phyloP scores from a whole-genome alignment of 2,113 vertebrate species.

The Malurus elegans region DNA sequence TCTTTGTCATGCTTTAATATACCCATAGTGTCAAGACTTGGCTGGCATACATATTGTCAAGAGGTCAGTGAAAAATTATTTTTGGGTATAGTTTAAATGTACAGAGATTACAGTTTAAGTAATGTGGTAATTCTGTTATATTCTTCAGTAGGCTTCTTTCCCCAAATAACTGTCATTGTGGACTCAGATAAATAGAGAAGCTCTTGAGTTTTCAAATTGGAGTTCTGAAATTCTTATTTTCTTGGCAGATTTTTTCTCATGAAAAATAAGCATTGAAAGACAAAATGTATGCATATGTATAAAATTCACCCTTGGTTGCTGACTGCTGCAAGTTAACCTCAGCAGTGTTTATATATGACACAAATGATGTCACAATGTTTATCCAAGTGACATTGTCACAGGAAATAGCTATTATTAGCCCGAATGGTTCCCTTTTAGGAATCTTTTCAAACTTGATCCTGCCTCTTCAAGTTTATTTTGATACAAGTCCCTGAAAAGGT shows the following conservation, averaged over 20 bases:
- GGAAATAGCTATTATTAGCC: constrained; percentile 12
- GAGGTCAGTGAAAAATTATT: background rate
- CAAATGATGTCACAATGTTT: background rate
- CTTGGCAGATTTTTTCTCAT: background rate
- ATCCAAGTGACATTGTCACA: background rate
- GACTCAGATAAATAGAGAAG: background rate
- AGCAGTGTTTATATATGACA: background rate
- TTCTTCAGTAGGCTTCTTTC: background rate
- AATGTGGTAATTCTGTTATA: background rate
- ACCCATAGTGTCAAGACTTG: background rate
- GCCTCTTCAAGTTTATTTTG: background rate
- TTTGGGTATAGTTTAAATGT: background rate
- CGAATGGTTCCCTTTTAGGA: background rate
- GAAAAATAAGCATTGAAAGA: background rate
- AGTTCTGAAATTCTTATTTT: background rate
- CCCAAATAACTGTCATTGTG: background rate
- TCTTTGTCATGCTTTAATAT: background rate
- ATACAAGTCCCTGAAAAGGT: background rate
- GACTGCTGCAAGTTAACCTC: background rate
- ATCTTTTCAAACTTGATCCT: background rate
- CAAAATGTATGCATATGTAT: background rate
- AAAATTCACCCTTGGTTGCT: background rate
- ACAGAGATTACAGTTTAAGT: background rate
- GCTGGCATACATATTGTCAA: background rate
- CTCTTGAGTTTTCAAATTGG: background rate